These are phyloP conservation scores for Chlamydotis undulata DNA, from an alignment of 2,113 vertebrate genomes.

Conservation along the genomic window DNA sequence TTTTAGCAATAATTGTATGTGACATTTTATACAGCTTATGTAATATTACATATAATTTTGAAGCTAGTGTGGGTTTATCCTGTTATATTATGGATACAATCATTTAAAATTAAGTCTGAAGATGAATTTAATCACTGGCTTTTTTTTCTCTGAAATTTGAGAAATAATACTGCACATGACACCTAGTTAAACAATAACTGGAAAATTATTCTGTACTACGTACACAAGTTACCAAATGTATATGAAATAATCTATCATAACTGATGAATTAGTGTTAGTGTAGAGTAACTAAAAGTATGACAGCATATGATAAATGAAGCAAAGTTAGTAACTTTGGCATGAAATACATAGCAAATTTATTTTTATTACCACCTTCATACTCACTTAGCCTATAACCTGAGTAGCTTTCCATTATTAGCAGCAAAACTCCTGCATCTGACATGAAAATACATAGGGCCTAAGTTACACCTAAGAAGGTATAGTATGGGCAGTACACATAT, in stretches of 20 bases:
- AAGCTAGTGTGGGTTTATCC: slow-evolving; percentile 41
- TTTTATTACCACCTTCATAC: slow-evolving; percentile 14
- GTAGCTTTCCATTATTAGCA: neutral
- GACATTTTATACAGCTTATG: slow-evolving; percentile 8
- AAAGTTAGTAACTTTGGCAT: neutral
- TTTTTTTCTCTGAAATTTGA: slow-evolving; percentile 24
- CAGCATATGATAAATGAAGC: neutral
- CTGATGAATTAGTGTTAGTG: neutral
- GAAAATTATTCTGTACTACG: neutral
- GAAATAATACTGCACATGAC: neutral
- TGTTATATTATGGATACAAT: slow-evolving; percentile 26
- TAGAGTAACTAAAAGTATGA: neutral
- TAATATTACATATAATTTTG: slow-evolving; percentile 34
- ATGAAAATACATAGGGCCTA: neutral
- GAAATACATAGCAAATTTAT: neutral
- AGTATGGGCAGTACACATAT: neutral
- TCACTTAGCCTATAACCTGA: neutral
- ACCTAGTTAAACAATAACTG: neutral
- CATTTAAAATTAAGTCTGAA: slow-evolving; percentile 6
- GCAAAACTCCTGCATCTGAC: too few relatives aligned
- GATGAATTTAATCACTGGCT: neutral
- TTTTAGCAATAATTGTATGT: slow-evolving; percentile 40
- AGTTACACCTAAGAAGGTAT: neutral
- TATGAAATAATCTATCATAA: neutral
- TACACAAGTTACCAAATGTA: neutral